Evolutionary conservation across 2,797 vertebrate species (phyloP).

Genomic region (Cetoscarus ocellatus): DNA sequence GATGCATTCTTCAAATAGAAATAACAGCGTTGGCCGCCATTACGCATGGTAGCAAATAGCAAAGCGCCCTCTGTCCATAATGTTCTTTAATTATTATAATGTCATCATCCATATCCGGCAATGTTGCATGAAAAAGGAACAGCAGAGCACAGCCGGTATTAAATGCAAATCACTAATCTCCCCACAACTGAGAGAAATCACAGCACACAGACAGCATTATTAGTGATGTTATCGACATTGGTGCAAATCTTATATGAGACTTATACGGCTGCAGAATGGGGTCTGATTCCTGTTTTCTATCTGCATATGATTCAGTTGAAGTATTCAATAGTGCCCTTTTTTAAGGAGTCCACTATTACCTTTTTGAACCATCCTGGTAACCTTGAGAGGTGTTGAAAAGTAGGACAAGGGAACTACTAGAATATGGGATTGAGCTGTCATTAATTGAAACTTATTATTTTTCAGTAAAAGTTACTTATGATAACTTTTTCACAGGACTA

Average conservation of each 20-base stretch:
- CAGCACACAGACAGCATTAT: conserved; percentile 78
- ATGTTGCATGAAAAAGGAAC: conserved; percentile 81
- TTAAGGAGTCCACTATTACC: not conserved
- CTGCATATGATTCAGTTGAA: conserved; percentile 10
- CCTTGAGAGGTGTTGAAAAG: not conserved
- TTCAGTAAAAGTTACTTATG: too few relatives aligned
- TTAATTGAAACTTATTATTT: not conserved
- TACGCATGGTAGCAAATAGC: conserved; percentile 77
- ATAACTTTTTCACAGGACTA: too few relatives aligned
- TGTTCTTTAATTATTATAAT: conserved; percentile 87
- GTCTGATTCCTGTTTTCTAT: conserved; percentile 38
- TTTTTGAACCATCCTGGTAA: too few relatives aligned
- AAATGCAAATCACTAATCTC: conserved; percentile 85
- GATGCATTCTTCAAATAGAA: conserved; percentile 84
- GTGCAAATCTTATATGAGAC: conserved; percentile 68
- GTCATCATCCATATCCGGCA: conserved; percentile 84
- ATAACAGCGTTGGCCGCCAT: conserved; percentile 82
- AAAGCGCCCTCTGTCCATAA: conserved; percentile 79
- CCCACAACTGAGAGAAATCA: conserved; percentile 80
- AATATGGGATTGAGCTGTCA: not conserved
- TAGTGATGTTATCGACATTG: conserved; percentile 76
- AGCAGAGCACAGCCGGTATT: conserved; percentile 78
- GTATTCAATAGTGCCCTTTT: not conserved
- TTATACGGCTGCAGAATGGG: conserved; percentile 29
- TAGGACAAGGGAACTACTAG: conserved; percentile 1